Conservation (phyloP, 2,888 invertebrate genomes). For the Ernsta delagoae region DNA sequence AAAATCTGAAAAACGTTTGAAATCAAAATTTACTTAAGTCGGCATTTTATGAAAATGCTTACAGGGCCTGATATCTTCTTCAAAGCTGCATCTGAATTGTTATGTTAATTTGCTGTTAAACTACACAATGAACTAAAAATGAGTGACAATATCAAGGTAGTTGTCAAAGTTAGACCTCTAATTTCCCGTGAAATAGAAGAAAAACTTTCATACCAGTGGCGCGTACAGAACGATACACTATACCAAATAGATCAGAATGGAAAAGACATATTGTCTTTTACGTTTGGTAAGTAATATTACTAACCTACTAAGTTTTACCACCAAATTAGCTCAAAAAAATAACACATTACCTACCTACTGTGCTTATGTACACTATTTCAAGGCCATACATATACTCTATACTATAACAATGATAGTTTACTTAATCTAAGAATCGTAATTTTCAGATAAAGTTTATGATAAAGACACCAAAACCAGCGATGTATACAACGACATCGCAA, state of each 20-base stretch:
- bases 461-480: slow-evolving; percentile 82
- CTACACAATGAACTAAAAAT: slow-evolving; percentile 59
- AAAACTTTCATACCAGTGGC: slow-evolving; percentile 85
- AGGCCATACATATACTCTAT: neutral
- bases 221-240: slow-evolving; percentile 84
- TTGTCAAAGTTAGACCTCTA: slow-evolving; percentile 89
- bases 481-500: slow-evolving; percentile 88
- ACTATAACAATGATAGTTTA: neutral
- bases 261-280: slow-evolving; percentile 58
- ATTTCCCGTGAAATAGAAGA: slow-evolving; percentile 87
- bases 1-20: too few relatives aligned
- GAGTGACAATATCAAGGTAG: slow-evolving; percentile 90
- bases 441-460: slow-evolving; percentile 90
- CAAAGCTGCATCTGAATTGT: slow-evolving; percentile 1
- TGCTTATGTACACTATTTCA: neutral
- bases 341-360: too few relatives aligned
- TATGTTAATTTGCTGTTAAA: neutral
- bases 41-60: slow-evolving; percentile 30
- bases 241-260: slow-evolving; percentile 83
- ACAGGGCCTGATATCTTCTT: slow-evolving; percentile 6
- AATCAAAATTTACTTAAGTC: slow-evolving; percentile 11
- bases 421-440: neutral
- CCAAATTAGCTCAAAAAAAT: too few relatives aligned
- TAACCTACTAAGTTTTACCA: neutral
- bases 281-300: slow-evolving; percentile 65